Conservation (phyloP, 2,797 vertebrate genomes). For the Aphelocoma californica region DNA sequence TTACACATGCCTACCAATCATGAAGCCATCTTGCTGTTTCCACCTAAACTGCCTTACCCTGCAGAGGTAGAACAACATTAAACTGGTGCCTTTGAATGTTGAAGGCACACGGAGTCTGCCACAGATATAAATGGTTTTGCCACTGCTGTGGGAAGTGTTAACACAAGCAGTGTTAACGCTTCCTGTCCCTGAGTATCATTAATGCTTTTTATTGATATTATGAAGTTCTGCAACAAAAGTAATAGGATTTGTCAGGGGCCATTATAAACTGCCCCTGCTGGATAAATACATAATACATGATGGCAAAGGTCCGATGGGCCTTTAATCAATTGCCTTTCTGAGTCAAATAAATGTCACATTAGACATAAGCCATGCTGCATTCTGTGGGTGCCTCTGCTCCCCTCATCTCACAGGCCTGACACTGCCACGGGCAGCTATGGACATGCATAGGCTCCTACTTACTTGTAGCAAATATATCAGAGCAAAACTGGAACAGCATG, state of each 20-base stretch:
- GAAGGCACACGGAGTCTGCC: slow-evolving; percentile 9
- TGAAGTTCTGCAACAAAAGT: slow-evolving; percentile 54
- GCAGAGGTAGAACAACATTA: background rate
- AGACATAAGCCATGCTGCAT: slow-evolving; percentile 46
- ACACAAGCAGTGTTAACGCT: background rate
- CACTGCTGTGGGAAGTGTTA: slow-evolving; percentile 4
- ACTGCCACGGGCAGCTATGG: slow-evolving; percentile 26
- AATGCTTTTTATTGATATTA: slow-evolving; percentile 50
- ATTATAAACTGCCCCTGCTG: slow-evolving; percentile 58
- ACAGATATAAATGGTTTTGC: background rate
- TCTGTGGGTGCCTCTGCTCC: slow-evolving; percentile 45
- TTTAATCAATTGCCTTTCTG: slow-evolving; percentile 71
- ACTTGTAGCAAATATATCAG: slow-evolving; percentile 45
- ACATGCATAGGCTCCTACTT: slow-evolving; percentile 9
- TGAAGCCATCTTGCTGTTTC: background rate
- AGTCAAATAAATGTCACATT: slow-evolving; percentile 73
- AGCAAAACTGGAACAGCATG: background rate
- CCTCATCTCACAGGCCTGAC: slow-evolving; percentile 32
- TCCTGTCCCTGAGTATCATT: background rate
- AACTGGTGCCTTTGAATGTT: background rate
- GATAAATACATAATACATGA: slow-evolving; percentile 73
- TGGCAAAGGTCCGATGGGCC: slow-evolving; percentile 64
- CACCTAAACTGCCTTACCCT: background rate
- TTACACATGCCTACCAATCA: background rate
- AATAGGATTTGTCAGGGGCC: slow-evolving; percentile 67